Percentiles rank a stretch among this genome's conserved stretches.
These are phyloP conservation scores for Musca vetustissima DNA, from an alignment of 1,140 invertebrate genomes.

Conservation along the genomic window DNA sequence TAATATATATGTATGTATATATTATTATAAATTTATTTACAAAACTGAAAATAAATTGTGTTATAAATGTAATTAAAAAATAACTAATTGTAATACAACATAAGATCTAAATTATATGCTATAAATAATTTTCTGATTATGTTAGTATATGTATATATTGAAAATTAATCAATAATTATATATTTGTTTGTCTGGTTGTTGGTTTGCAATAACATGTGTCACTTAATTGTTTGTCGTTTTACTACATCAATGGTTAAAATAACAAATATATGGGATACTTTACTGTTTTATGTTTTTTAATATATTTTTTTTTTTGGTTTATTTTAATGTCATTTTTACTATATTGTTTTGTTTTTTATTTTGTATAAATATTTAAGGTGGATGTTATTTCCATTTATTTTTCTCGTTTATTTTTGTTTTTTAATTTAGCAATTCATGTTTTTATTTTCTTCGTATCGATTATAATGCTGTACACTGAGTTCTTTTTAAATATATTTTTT, in stretches of 20 bases:
- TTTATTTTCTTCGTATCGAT: not conserved
- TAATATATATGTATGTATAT: conserved; percentile 15
- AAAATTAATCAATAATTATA: not conserved
- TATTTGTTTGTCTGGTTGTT: too few species aligned
- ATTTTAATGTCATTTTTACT: not conserved
- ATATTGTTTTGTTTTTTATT: not conserved
- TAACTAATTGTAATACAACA: not conserved
- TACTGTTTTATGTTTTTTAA: not conserved
- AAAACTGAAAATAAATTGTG: not conserved
- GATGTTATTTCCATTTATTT: not conserved
- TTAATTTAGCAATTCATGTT: conserved; percentile 1
- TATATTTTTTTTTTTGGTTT: not conserved
- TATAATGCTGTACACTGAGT: not conserved
- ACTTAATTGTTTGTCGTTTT: not conserved
- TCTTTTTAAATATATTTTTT: not conserved
- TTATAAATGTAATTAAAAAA: not conserved
- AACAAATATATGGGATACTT: not conserved
- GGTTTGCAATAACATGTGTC: not conserved
- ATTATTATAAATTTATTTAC: conserved; percentile 12
- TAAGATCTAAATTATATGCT: not conserved
- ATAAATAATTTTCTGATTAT: not conserved
- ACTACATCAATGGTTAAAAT: conserved; percentile 19
- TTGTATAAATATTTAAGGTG: conserved; percentile 12
- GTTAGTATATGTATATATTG: not conserved
- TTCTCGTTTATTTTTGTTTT: not conserved